Evolutionary conservation across 2,888 invertebrate genomes (phyloP).

Genomic region (Amblyteles armatorius): DNA sequence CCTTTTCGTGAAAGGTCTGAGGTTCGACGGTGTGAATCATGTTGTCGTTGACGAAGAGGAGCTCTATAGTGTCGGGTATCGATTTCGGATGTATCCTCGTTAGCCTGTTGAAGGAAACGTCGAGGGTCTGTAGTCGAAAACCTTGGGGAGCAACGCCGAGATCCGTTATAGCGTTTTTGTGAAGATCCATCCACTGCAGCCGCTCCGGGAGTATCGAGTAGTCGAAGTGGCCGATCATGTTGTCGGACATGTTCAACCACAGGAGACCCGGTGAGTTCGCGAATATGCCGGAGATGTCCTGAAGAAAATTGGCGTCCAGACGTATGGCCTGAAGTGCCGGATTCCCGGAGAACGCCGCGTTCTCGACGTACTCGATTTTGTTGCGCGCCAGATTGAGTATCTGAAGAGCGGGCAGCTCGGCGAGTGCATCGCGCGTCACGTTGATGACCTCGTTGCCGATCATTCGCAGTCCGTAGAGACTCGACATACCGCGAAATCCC

Average conservation of each 20-base stretch:
- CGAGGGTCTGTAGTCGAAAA: conserved; percentile 92
- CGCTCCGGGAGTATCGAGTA: conserved; percentile 93
- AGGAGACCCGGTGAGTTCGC: conserved; percentile 92
- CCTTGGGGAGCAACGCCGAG: conserved; percentile 90
- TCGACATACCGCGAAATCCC: conserved; percentile 93
- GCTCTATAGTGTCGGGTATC: conserved; percentile 93
- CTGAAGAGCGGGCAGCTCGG: conserved; percentile 92
- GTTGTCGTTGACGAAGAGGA: conserved; percentile 95
- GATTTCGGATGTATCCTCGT: conserved; percentile 91
- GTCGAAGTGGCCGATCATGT: conserved; percentile 95
- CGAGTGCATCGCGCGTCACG: conserved; percentile 92
- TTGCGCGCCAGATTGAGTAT: conserved; percentile 96
- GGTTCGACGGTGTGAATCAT: conserved; percentile 93
- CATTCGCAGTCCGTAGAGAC: conserved; percentile 94
- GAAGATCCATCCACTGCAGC: conserved; percentile 95
- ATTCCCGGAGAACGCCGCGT: conserved; percentile 92
- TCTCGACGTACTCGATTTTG: conserved; percentile 91
- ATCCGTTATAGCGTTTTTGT: conserved; percentile 93
- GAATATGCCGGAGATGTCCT: conserved; percentile 93
- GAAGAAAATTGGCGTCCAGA: conserved; percentile 93
- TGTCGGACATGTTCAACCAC: conserved; percentile 97
- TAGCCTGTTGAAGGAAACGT: conserved; percentile 96
- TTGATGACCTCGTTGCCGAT: conserved; percentile 95
- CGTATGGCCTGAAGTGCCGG: conserved; percentile 93
- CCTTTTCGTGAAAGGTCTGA: conserved; percentile 95